Conservation (phyloP, 2,888 invertebrate genomes). For the Drosophila paracracens region DNA sequence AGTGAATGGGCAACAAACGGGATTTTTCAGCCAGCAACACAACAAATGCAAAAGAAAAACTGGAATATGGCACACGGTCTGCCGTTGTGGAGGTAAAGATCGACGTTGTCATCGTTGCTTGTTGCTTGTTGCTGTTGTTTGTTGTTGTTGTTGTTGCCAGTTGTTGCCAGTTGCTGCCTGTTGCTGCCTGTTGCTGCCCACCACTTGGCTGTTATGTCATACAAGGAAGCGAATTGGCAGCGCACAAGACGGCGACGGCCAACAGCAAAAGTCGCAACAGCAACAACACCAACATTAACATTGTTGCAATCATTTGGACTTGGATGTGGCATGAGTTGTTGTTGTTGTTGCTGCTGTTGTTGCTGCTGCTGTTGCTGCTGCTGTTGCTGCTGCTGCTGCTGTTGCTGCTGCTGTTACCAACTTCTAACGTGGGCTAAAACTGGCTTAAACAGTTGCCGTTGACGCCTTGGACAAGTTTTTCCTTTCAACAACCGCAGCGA, state of each 20-base stretch:
- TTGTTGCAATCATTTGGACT: slow-evolving; percentile 64
- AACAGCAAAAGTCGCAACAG: slow-evolving; percentile 30
- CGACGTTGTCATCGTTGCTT: slow-evolving; percentile 61
- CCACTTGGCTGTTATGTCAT: slow-evolving; percentile 76
- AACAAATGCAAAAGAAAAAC: slow-evolving; percentile 43
- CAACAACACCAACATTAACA: slow-evolving; percentile 47
- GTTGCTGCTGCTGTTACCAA: slow-evolving; percentile 34
- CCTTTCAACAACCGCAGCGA: slow-evolving; percentile 62
- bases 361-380: background rate
- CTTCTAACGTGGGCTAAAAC: slow-evolving; percentile 61
- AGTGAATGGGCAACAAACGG: slow-evolving; percentile 76
- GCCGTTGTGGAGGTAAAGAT: slow-evolving; percentile 71
- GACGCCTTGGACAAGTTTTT: slow-evolving; percentile 68
- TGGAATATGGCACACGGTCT: slow-evolving; percentile 74
- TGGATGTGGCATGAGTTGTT: slow-evolving; percentile 54
- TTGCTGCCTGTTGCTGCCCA: slow-evolving; percentile 42
- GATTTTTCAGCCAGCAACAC: slow-evolving; percentile 59
- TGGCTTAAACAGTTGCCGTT: slow-evolving; percentile 29
- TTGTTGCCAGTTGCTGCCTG: slow-evolving; percentile 12
- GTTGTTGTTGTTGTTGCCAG: slow-evolving; percentile 16
- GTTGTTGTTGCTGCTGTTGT: slow-evolving; percentile 10
- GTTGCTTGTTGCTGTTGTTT: slow-evolving; percentile 15
- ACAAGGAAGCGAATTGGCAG: slow-evolving; percentile 77
- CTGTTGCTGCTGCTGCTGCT: slow-evolving; percentile 16
- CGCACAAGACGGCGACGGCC: slow-evolving; percentile 51